Base-by-base conservation (phyloP, 2,888 invertebrate species). In the Mactromeris polynyma region DNA sequence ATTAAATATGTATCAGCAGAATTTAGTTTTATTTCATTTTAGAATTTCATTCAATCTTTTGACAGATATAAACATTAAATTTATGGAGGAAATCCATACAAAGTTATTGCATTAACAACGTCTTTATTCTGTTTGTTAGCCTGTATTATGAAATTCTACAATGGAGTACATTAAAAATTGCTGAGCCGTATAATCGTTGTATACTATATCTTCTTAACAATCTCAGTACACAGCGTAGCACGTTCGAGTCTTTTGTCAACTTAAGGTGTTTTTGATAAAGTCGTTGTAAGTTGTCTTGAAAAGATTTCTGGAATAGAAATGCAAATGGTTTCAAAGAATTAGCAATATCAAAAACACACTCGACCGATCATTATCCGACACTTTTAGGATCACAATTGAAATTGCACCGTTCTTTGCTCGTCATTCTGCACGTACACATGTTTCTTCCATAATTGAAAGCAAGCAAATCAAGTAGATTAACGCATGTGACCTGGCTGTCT, bases 71-170 rank as follows among this genome's bases (percentile, higher is more conserved):
- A 36, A 17, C 26, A 36, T 17, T 73, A 31, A 36, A 73, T 19
- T 19, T 73, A 73, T 19, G 14, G 31, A 33, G 73, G 9, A 73
- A 73, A 73, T 36, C 73, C 36, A 11, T 73, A 19, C 73, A 73
- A 36, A 73, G 31, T 33, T 73, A 73, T 36, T 73, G 4, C 73
- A 36, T 19, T 73, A 73, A 73, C 14, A 36, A 6, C 36, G 73
- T 73, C 36, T 73, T 73, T 33, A 73, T 73, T 73, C 73, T 33
- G 19, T 36, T 73, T 73, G 73, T 73, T 73, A 73, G 19, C 33
- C 14, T 2, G 36, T 73, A 36, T 73, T 33, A 73, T 33, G 17
- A 33, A 73, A 17, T 33, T 33, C 73, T 36, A 73, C 73, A 73
- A 73, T 33, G 36, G 31, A 17, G 36, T 36, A 36, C 36, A 36